These are phyloP conservation scores for Stylophora pistillata DNA, from an alignment of 64 coral and sea anemone species.

Conservation along the genomic window DNA sequence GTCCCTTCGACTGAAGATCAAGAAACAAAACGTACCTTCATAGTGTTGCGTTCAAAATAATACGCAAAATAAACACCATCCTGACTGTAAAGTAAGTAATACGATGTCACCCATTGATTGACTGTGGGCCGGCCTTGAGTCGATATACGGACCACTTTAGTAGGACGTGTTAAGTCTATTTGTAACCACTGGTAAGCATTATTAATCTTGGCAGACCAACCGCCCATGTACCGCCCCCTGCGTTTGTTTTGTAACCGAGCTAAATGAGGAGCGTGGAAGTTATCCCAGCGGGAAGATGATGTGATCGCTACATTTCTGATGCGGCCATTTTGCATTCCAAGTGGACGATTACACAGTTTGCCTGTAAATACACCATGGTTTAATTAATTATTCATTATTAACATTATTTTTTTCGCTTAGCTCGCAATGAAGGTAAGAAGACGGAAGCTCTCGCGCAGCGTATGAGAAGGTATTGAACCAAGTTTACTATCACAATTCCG, in stretches of 20 bases:
- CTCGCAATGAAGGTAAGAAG: too few relatives aligned
- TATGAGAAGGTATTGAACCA: too few relatives aligned
- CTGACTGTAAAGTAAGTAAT: constrained; percentile 66
- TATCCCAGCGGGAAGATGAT: constrained; percentile 63
- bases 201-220: constrained; percentile 54
- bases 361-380: background rate
- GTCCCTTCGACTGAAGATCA: background rate
- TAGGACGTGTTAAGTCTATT: constrained; percentile 37
- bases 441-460: too few relatives aligned
- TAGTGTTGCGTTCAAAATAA: constrained; percentile 49
- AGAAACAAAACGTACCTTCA: constrained; percentile 28
- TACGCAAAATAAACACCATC: constrained; percentile 53
- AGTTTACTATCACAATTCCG: too few relatives aligned
- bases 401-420: background rate
- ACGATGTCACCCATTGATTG: constrained; percentile 63
- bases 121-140: constrained; percentile 53
- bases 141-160: constrained; percentile 50
- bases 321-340: constrained; percentile 59
- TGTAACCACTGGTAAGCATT: constrained; percentile 72
- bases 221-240: constrained; percentile 40
- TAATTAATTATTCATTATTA: background rate
- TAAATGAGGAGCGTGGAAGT: constrained; percentile 46
- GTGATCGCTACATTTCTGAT: constrained; percentile 51
- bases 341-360: constrained; percentile 23
- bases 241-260: constrained; percentile 65